phyloP scores from a whole-genome alignment of 1,140 invertebrate genomes.

The Scaptomyza montana region DNA sequence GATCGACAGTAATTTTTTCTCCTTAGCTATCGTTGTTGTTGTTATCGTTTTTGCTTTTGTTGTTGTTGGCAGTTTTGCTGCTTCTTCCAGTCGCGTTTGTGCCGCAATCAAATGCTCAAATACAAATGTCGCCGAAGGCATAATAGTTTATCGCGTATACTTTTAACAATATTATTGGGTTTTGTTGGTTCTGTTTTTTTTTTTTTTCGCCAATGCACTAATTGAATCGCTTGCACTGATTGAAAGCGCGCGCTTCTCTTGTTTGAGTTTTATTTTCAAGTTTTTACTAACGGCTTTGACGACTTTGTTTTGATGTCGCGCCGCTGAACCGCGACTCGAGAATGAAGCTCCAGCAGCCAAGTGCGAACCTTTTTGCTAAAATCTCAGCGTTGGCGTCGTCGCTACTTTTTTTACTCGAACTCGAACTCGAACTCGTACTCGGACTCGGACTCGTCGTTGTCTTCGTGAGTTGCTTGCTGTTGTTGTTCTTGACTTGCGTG shows the following conservation, averaged over 20 bases:
- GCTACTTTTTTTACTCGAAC: neutral
- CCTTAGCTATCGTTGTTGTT: slow-evolving; percentile 41
- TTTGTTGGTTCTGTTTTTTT: slow-evolving; percentile 2
- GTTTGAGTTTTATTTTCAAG: slow-evolving; percentile 1
- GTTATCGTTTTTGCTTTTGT: slow-evolving; percentile 15
- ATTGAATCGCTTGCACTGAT: slow-evolving; percentile 20
- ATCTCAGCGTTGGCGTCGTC: slow-evolving; percentile 27
- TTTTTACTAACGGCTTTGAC: neutral
- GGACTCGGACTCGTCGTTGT: neutral
- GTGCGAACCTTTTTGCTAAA: slow-evolving; percentile 69
- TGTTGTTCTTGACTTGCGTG: slow-evolving; percentile 21
- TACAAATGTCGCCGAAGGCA: slow-evolving; percentile 75
- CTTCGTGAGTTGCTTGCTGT: neutral
- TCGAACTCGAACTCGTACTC: neutral
- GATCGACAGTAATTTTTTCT: slow-evolving; percentile 60
- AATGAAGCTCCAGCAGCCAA: slow-evolving; percentile 70
- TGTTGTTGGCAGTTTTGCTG: slow-evolving; percentile 18
- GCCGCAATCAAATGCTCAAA: slow-evolving; percentile 80
- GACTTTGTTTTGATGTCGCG: slow-evolving; percentile 31
- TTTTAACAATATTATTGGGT: neutral
- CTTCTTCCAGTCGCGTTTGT: slow-evolving; percentile 70
- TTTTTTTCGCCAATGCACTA: slow-evolving; percentile 36
- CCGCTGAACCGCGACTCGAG: slow-evolving; percentile 75
- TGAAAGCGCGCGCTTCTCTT: slow-evolving; percentile 21
- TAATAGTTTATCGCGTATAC: slow-evolving; percentile 46